Base-by-base conservation (phyloP, 1,140 invertebrate genomes). In the Macrosteles quadrilineatus region DNA sequence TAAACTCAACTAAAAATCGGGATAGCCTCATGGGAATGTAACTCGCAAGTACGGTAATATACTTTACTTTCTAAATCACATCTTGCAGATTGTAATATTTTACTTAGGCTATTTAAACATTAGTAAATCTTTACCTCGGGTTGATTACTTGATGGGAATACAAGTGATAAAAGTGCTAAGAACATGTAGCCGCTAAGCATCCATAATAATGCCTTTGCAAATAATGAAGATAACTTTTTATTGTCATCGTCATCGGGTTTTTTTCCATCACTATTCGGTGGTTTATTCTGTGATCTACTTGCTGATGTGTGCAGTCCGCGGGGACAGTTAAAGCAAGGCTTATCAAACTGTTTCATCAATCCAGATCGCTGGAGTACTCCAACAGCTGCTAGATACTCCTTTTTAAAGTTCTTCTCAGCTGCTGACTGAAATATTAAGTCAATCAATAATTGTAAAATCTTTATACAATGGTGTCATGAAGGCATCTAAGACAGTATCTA, bases 61-160 rank as follows among this genome's bases (percentile, higher is more conserved):
- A n/a, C n/a, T n/a, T n/a, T n/a, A n/a, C n/a, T n/a, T n/a, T n/a
- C n/a, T n/a, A n/a, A n/a, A n/a, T n/a, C n/a, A n/a, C n/a, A n/a
- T n/a, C n/a, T n/a, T n/a, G n/a, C n/a, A n/a, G n/a, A n/a, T n/a
- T n/a, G n/a, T n/a, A n/a, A n/a, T n/a, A n/a, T n/a, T n/a, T n/a
- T n/a, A n/a, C n/a, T n/a, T n/a, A n/a, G n/a, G n/a, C n/a, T n/a
- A n/a, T n/a, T n/a, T n/a, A n/a, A n/a, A n/a, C n/a, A n/a, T n/a
- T n/a, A n/a, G n/a, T n/a, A n/a, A n/a, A n/a, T n/a, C n/a, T n/a
- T 77, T 79, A 90, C 88, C 82, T 93, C 91, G 74, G 88, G 90
- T 73, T 91, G 87, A 77, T 87, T 90, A 53, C 86, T 88, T 29
- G 85, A 86, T 1, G 90, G 89, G 70, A 92, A 88, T 27, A 92